A percentile compares a stretch with the other conserved stretches of the same genome.
Conservation (phyloP, 1,140 invertebrate species). For the Drosophila santomea region DNA sequence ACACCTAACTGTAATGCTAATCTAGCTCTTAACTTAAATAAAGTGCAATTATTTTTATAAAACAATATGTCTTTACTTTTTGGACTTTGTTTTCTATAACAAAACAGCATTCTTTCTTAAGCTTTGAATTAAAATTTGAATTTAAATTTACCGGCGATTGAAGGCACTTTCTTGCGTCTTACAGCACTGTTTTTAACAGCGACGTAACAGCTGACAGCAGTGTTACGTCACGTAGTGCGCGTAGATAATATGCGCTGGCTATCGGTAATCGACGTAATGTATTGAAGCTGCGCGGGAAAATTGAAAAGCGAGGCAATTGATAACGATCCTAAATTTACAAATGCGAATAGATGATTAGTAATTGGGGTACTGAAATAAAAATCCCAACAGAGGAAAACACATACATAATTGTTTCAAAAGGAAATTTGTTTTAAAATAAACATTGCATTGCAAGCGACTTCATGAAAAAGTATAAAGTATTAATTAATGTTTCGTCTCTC, state of each 20-base stretch:
- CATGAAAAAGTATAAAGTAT: too few relatives aligned
- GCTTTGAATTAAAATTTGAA: neutral
- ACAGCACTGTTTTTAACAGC: neutral
- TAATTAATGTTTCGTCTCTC: too few relatives aligned
- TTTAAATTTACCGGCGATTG: slow-evolving; percentile 17
- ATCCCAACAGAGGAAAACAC: too few relatives aligned
- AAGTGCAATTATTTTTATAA: slow-evolving; percentile 57
- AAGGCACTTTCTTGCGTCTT: neutral
- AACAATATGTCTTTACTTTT: neutral
- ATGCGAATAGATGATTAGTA: too few relatives aligned
- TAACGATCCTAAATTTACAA: neutral
- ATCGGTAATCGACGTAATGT: neutral
- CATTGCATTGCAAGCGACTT: too few relatives aligned
- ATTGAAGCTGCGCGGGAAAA: neutral
- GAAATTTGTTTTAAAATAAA: too few relatives aligned
- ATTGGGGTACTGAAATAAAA: too few relatives aligned
- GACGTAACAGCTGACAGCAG: neutral
- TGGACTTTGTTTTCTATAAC: neutral
- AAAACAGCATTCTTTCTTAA: neutral
- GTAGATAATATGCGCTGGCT: neutral
- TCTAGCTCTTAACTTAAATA: slow-evolving; percentile 47
- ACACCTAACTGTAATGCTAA: slow-evolving; percentile 28
- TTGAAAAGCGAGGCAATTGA: neutral
- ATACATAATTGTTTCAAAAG: too few relatives aligned
- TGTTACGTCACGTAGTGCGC: neutral